Evolutionary conservation across 1,140 invertebrate species (phyloP).

Genomic region (Scaptomyza pallida): DNA sequence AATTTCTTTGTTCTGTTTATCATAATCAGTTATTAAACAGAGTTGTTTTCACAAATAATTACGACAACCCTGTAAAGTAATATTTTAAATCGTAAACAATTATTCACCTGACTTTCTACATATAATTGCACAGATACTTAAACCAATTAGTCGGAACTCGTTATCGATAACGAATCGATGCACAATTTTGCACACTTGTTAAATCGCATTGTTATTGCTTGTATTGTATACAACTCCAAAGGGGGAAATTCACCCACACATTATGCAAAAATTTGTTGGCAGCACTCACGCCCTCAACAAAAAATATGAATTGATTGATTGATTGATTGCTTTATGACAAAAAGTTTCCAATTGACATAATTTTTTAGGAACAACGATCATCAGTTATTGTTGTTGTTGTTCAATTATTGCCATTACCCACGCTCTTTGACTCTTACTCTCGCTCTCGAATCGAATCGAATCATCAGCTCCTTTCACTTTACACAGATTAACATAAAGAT

Average conservation of each 20-base stretch:
- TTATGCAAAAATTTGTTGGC: conserved; percentile 5
- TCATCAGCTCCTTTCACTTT: conserved; percentile 72
- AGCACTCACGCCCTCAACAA: neutral
- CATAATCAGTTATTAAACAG: too few relatives aligned
- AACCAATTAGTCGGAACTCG: conserved; percentile 25
- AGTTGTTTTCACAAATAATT: too few relatives aligned
- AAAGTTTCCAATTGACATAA: conserved; percentile 72
- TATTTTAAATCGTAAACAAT: neutral
- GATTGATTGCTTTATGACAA: neutral
- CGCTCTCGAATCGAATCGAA: conserved; percentile 47
- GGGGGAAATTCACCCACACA: conserved; percentile 10
- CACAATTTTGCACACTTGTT: conserved; percentile 9
- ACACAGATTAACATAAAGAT: conserved; percentile 17
- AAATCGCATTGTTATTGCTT: conserved; percentile 21
- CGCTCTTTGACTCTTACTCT: conserved; percentile 46
- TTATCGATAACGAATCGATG: conserved; percentile 44
- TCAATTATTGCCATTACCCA: conserved; percentile 35
- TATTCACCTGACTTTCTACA: conserved; percentile 54
- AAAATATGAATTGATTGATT: conserved; percentile 9
- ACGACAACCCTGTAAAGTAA: too few relatives aligned
- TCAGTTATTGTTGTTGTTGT: conserved; percentile 1
- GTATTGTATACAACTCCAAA: conserved; percentile 7
- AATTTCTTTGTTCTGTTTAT: too few relatives aligned
- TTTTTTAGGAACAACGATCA: conserved; percentile 47
- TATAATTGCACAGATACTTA: neutral